phyloP scores from a whole-genome alignment of 2,797 vertebrate genomes.

The Syndactyla subalaris region DNA sequence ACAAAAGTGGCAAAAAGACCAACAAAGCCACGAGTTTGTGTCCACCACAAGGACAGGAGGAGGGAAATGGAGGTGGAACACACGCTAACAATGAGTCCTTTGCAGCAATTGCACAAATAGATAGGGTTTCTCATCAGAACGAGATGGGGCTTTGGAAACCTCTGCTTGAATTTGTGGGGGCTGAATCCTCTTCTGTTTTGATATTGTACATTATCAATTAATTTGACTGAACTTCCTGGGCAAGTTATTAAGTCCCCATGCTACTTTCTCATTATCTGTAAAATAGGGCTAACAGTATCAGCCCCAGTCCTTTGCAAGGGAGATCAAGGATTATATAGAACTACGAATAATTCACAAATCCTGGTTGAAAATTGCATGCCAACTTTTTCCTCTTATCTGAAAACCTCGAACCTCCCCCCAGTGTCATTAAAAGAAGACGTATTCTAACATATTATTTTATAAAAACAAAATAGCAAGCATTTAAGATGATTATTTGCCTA shows the following conservation, averaged over 20 bases:
- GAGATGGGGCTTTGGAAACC: not conserved
- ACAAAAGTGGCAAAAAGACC: not conserved
- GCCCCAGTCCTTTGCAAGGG: not conserved
- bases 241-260: slow-evolving; percentile 33
- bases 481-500: slow-evolving; percentile 18
- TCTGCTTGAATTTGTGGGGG: not conserved
- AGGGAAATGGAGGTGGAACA: not conserved
- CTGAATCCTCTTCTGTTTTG: not conserved
- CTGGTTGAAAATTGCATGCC: slow-evolving; percentile 14
- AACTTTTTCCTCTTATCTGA: slow-evolving; percentile 11
- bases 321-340: slow-evolving; percentile 17
- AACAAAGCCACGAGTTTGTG: not conserved
- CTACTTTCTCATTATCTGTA: not conserved
- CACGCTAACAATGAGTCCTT: not conserved
- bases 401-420: not conserved
- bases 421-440: not conserved
- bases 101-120: not conserved
- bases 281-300: slow-evolving; percentile 2
- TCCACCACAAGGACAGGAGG: not conserved
- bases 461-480: slow-evolving; percentile 4
- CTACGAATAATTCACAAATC: slow-evolving; percentile 9
- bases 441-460: not conserved
- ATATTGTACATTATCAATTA: slow-evolving; percentile 12
- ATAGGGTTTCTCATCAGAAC: not conserved
- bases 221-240: slow-evolving; percentile 43